Conservation (phyloP, 1,140 invertebrate genomes). For the Adelges cooleyi region DNA sequence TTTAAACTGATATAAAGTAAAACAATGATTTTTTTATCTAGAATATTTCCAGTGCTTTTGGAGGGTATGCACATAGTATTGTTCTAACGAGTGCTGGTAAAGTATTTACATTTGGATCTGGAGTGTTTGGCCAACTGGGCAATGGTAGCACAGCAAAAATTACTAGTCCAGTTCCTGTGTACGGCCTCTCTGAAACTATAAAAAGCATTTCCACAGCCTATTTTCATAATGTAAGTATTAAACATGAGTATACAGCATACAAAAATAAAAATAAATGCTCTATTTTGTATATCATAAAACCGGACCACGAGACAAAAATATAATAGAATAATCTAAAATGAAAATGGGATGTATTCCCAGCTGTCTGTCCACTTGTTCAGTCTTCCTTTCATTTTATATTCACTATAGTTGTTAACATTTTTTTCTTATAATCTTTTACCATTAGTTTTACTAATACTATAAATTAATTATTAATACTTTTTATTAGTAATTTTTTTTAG, state of each 20-base stretch:
- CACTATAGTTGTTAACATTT: too few species aligned
- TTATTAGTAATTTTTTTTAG: too few species aligned
- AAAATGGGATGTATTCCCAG: too few species aligned
- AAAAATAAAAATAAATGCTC: conserved; percentile 15
- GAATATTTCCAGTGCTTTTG: conserved; percentile 45
- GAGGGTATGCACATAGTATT: conserved; percentile 65
- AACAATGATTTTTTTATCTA: conserved; percentile 31
- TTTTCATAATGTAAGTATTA: conserved; percentile 63
- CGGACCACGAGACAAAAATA: too few species aligned
- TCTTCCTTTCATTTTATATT: too few species aligned
- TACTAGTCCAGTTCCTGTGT: conserved; percentile 46
- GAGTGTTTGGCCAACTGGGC: conserved; percentile 67
- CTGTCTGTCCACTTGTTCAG: too few species aligned
- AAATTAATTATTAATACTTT: too few species aligned
- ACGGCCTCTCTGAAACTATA: conserved; percentile 47
- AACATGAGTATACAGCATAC: not conserved
- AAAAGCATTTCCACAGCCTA: conserved; percentile 59
- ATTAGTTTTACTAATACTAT: too few species aligned
- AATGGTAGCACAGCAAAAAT: conserved; percentile 50
- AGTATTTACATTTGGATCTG: conserved; percentile 64
- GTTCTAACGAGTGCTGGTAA: conserved; percentile 51
- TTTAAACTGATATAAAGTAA: not conserved
- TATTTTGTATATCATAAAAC: too few species aligned
- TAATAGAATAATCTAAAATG: too few species aligned
- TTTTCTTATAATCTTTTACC: too few species aligned